phyloP scores from a whole-genome alignment of 2,797 vertebrate genomes.

The Anguilla obscura region DNA sequence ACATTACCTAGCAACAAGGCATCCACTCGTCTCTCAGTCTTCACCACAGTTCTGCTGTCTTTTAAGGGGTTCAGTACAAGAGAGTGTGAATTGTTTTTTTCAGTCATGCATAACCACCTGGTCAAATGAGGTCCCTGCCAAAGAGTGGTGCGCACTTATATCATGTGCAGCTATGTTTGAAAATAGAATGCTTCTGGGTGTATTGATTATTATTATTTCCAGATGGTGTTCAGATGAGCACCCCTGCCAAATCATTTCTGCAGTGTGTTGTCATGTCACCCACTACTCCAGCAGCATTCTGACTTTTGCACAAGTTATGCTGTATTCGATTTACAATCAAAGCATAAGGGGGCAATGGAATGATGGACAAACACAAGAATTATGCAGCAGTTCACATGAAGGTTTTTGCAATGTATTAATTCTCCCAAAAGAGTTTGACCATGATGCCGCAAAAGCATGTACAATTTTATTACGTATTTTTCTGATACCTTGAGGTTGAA shows the following conservation, averaged over 20 bases:
- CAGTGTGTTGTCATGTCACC: not conserved
- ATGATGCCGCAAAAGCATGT: not conserved
- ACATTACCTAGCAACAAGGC: not conserved
- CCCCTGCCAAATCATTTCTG: constrained; percentile 8
- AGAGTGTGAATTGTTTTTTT: not conserved
- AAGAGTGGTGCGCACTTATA: not conserved
- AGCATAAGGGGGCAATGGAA: not conserved
- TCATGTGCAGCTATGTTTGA: not conserved
- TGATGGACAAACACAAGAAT: not conserved
- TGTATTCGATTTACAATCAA: constrained; percentile 1
- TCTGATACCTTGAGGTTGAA: constrained; percentile 5
- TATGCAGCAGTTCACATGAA: not conserved
- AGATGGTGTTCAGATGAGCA: constrained; percentile 6
- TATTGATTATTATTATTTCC: constrained; percentile 17
- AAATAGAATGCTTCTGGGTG: not conserved
- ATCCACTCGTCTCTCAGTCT: not conserved
- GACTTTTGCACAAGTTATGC: not conserved
- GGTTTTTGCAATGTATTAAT: not conserved
- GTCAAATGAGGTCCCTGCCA: not conserved
- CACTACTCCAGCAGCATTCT: not conserved
- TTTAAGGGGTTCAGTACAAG: not conserved
- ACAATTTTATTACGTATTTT: not conserved
- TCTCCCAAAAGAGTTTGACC: not conserved
- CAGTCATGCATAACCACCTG: constrained; percentile 8
- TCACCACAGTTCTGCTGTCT: not conserved